Evolutionary conservation across 2,113 vertebrate species (phyloP).

Genomic region (Menura novaehollandiae): DNA sequence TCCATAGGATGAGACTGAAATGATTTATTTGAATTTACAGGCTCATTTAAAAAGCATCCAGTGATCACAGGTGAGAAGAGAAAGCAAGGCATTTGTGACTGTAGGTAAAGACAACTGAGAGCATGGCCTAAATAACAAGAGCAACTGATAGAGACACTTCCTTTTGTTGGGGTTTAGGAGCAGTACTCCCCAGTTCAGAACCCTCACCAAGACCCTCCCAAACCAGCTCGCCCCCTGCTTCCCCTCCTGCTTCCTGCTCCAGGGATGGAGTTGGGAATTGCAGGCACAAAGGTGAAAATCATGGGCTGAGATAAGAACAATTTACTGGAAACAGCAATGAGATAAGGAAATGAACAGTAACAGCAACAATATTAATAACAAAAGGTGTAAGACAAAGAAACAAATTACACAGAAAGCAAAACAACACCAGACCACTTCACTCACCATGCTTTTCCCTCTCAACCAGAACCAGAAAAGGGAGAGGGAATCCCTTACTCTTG

Average conservation of each 20-base stretch:
- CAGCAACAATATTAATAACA: not conserved
- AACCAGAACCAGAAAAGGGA: not conserved
- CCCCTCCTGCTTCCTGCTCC: not conserved
- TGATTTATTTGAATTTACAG: not conserved
- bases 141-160: not conserved
- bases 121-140: not conserved
- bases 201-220: not conserved
- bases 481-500: too few relatives aligned
- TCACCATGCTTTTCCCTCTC: not conserved
- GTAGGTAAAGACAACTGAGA: not conserved
- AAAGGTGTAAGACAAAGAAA: not conserved
- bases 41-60: not conserved
- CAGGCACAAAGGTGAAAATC: not conserved
- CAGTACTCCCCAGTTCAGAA: not conserved
- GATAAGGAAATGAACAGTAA: not conserved
- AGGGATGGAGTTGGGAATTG: not conserved
- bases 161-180: not conserved
- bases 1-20: not conserved
- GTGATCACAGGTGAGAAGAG: not conserved
- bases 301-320: not conserved
- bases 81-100: not conserved
- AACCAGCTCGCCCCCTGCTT: rapidly evolving
- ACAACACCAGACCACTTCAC: not conserved
- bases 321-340: not conserved
- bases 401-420: rapidly evolving